phyloP scores from a whole-genome alignment of 2,113 vertebrate genomes.

The Aphyosemion australe region DNA sequence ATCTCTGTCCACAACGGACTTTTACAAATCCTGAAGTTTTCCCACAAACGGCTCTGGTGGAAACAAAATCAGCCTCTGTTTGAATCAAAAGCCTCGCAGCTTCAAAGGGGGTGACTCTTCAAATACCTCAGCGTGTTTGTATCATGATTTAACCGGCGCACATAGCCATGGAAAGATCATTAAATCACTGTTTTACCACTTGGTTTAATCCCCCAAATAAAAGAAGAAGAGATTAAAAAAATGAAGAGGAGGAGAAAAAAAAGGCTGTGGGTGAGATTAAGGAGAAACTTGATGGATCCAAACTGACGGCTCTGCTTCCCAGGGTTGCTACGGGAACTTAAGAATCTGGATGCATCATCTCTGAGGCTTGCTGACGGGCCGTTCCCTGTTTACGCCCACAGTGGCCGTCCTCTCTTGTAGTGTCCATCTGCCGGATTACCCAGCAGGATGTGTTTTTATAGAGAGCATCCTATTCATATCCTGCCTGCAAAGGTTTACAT shows the following conservation, averaged over 20 bases:
- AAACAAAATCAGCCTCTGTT: slow-evolving; percentile 65
- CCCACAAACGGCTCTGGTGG: slow-evolving; percentile 69
- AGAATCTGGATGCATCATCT: slow-evolving; percentile 67
- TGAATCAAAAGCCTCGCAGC: slow-evolving; percentile 71
- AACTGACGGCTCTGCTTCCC: slow-evolving; percentile 81
- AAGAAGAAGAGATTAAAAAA: slow-evolving; percentile 70
- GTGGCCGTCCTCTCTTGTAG: slow-evolving; percentile 53
- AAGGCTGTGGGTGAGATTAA: slow-evolving; percentile 76
- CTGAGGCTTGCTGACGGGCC: slow-evolving; percentile 61
- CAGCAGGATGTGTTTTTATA: slow-evolving; percentile 78
- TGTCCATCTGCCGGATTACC: slow-evolving; percentile 81
- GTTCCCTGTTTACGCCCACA: slow-evolving; percentile 56
- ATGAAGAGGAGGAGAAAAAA: slow-evolving; percentile 46
- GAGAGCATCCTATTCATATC: slow-evolving; percentile 80
- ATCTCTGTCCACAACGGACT: slow-evolving; percentile 30
- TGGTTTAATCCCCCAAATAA: slow-evolving; percentile 79
- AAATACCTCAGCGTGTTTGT: slow-evolving; percentile 75
- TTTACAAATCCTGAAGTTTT: slow-evolving; percentile 69
- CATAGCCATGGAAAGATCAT: slow-evolving; percentile 81
- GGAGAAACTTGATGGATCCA: slow-evolving; percentile 79
- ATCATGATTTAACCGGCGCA: slow-evolving; percentile 78
- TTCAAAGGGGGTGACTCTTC: slow-evolving; percentile 76
- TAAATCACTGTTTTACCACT: slow-evolving; percentile 86
- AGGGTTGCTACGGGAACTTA: slow-evolving; percentile 75
- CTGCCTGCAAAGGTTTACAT: slow-evolving; percentile 80